These are phyloP conservation scores for Salvelinus namaycush DNA, from an alignment of 2,113 vertebrate genomes.

Conservation along the genomic window DNA sequence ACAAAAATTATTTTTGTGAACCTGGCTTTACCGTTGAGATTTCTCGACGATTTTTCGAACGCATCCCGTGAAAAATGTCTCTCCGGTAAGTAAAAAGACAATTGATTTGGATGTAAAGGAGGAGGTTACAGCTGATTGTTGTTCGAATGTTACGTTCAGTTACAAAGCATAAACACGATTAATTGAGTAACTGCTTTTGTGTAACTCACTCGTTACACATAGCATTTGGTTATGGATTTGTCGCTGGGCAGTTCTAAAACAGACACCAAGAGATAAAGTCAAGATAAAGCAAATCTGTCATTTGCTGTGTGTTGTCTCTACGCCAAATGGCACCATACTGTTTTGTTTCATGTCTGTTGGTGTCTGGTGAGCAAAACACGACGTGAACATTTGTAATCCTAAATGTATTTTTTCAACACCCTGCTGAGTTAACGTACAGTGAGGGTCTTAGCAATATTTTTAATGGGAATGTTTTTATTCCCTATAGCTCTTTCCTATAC, in stretches of 20 bases:
- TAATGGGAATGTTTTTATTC: too few species aligned
- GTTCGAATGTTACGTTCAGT: slow-evolving; percentile 31
- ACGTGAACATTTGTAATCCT: too few species aligned
- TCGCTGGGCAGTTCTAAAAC: background rate
- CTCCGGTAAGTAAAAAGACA: slow-evolving; percentile 18
- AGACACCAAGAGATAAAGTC: background rate
- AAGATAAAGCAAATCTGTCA: too few species aligned
- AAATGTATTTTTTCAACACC: too few species aligned
- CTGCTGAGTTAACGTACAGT: too few species aligned
- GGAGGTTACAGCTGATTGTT: slow-evolving; percentile 23
- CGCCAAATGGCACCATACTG: too few species aligned
- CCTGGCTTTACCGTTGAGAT: background rate
- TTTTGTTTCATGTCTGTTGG: too few species aligned
- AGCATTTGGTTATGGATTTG: background rate
- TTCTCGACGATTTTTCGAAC: background rate
- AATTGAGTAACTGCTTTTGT: slow-evolving; percentile 1
- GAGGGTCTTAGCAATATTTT: too few species aligned
- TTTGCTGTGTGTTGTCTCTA: too few species aligned
- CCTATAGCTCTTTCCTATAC: too few species aligned
- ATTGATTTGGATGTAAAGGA: slow-evolving; percentile 8
- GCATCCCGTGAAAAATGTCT: background rate
- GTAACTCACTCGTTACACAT: background rate
- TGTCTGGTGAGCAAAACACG: too few species aligned
- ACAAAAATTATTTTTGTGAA: background rate
- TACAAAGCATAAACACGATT: slow-evolving; percentile 35